phyloP scores from a whole-genome alignment of 1,140 invertebrate species.

The Drosophila micromelanica region DNA sequence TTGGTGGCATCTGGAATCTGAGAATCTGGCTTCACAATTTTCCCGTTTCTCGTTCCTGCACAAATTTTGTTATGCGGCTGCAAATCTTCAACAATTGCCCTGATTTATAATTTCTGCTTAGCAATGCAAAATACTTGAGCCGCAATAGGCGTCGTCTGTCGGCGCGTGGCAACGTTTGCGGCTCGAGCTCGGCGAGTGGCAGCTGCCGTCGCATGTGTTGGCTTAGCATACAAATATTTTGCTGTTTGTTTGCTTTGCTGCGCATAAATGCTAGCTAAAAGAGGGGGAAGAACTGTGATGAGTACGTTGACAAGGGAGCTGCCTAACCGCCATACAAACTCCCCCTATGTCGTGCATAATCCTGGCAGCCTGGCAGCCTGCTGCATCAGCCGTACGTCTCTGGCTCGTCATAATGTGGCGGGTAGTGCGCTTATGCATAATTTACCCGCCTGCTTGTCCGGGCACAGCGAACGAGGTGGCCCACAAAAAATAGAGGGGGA shows the following conservation, averaged over 20 bases:
- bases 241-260: conserved; percentile 80
- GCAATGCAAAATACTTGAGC: conserved; percentile 83
- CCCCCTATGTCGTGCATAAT: conserved; percentile 70
- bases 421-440: conserved; percentile 81
- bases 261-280: conserved; percentile 76
- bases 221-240: conserved; percentile 83
- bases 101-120: conserved; percentile 83
- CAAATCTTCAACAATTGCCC: conserved; percentile 83
- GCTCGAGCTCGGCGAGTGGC: conserved; percentile 42
- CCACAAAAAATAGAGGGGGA: background rate
- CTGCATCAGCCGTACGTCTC: conserved; percentile 72
- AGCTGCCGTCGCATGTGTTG: conserved; percentile 76
- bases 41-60: conserved; percentile 11
- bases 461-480: conserved; percentile 1
- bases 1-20: conserved; percentile 25
- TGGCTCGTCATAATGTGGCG: conserved; percentile 75
- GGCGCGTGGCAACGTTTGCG: conserved; percentile 1
- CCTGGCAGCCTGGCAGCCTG: conserved; percentile 53
- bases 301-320: conserved; percentile 75
- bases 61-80: conserved; percentile 80
- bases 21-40: conserved; percentile 10
- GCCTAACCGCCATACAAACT: conserved; percentile 28
- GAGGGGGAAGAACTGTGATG: conserved; percentile 65
- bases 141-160: conserved; percentile 52
- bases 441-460: conserved; percentile 75